Base-by-base conservation (phyloP, 1,140 invertebrate genomes). In the Euura lappo region DNA sequence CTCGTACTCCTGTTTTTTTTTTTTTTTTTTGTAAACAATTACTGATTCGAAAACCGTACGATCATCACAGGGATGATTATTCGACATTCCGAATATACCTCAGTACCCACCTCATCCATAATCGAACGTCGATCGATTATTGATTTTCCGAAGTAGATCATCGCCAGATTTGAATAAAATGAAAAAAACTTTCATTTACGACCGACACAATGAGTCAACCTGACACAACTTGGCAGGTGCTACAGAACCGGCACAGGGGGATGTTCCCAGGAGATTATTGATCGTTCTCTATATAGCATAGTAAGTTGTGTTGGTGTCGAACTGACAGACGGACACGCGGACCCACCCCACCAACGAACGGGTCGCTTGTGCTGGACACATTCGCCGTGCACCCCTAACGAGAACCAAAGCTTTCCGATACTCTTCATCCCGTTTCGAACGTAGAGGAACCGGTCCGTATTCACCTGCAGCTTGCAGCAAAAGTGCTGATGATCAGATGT, bases 181-280 rank as follows among this genome's bases (percentile, higher is more conserved):
- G 51, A 60, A 60, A 60, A 28, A 60, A n/a, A 60, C 51, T 60
- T 60, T 60, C 51, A 60, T 6, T 60, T 60, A 60, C 51, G 10
- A 1, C 51, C 51, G 51, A 1, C 51, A 60, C 51, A 60, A 60
- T 60, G 51, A 60, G 51, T 60, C 51, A 60, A 60, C 51, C 51
- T 60, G 51, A 60, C 51, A n/a, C 51, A 60, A 60, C 51, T n/a
- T 60, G 6, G 51, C 51, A 60, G 51, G 51, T 60, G 51, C 51
- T 60, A 60, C 51, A 60, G 51, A 60, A 60, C 60, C 76, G 77
- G 76, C 76, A 80, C 76, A 78, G 82, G 79, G 77, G 80, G 81
- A 86, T 85, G 79, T 85, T 86, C 80, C 82, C 81, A 84, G 80
- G 80, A 85, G 81, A 86, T 84, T 86, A 87, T 87, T 86, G 85